Conservation (phyloP, 2,797 vertebrate species). For the Siniperca undulata region DNA sequence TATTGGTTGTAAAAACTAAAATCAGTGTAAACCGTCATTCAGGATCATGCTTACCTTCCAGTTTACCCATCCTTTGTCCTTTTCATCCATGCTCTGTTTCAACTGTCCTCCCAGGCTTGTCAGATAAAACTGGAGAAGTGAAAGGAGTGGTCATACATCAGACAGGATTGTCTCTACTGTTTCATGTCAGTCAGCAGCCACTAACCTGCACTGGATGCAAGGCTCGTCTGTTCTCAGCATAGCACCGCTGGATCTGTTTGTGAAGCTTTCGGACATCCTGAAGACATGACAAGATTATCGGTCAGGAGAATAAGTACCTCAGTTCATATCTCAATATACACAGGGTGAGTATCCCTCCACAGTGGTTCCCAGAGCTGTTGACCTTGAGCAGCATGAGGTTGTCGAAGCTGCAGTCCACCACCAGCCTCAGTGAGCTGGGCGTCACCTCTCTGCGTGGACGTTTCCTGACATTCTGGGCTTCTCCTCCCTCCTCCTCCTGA, state of each 20-base stretch:
- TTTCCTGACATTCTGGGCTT: conserved; percentile 80
- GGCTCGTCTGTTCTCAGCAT: conserved; percentile 94
- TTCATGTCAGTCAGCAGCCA: not conserved
- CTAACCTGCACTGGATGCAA: conserved; percentile 92
- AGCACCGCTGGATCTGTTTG: conserved; percentile 98
- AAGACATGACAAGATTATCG: conserved; percentile 27
- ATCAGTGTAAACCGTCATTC: not conserved
- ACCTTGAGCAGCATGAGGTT: conserved; percentile 94
- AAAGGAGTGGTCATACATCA: not conserved
- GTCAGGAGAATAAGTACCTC: not conserved
- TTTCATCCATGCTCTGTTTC: conserved; percentile 96
- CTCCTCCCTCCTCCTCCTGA: conserved; percentile 72
- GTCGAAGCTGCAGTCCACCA: conserved; percentile 98
- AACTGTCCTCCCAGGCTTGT: conserved; percentile 95
- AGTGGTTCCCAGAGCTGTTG: not conserved
- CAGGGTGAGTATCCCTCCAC: not conserved
- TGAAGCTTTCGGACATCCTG: conserved; percentile 97
- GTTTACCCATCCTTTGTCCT: conserved; percentile 97
- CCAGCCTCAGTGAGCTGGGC: conserved; percentile 88
- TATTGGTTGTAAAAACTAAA: not conserved
- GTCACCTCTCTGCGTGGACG: conserved; percentile 83
- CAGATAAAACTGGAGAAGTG: conserved; percentile 89
- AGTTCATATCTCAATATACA: not conserved
- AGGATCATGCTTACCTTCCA: conserved; percentile 90
- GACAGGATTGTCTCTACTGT: not conserved